Percentiles rank a stretch among this genome's conserved stretches.
These are phyloP conservation scores for Anaspis maculata DNA, from an alignment of 2,888 invertebrate genomes.

Conservation along the genomic window DNA sequence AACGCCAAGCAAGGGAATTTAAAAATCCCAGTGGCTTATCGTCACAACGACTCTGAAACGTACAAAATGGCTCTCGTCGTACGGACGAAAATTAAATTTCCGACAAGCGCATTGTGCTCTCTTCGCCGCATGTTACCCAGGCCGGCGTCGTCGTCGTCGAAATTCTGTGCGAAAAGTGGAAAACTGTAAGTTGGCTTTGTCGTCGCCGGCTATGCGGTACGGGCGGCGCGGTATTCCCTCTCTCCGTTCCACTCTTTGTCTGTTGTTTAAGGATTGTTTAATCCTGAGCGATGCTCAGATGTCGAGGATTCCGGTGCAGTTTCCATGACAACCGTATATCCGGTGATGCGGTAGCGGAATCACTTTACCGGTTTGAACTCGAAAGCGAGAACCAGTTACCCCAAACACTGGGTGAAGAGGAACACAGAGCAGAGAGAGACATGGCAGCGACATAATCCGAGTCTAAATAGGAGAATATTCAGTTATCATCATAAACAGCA, in stretches of 20 bases:
- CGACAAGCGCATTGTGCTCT: slow-evolving; percentile 10
- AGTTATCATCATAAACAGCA: too few species aligned
- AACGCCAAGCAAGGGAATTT: too few species aligned
- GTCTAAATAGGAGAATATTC: too few species aligned
- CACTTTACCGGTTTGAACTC: slow-evolving; percentile 31
- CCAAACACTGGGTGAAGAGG: slow-evolving; percentile 16
- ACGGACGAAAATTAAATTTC: slow-evolving; percentile 13
- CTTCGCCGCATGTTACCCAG: slow-evolving; percentile 15
- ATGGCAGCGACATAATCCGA: too few species aligned
- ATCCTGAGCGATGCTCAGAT: slow-evolving; percentile 33
- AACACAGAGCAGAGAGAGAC: too few species aligned
- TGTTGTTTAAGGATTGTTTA: slow-evolving; percentile 29
- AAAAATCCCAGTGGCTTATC: too few species aligned
- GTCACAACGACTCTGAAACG: too few species aligned
- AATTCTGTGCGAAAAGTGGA: slow-evolving; percentile 19
- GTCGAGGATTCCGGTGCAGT: slow-evolving; percentile 34
- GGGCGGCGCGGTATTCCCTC: too few species aligned
- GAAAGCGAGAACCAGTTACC: slow-evolving; percentile 21
- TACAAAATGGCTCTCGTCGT: too few species aligned
- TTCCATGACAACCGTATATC: slow-evolving; percentile 34
- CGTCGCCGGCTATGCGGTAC: too few species aligned
- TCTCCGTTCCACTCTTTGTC: slow-evolving; percentile 14
- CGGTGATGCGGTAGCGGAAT: slow-evolving; percentile 33
- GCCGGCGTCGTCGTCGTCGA: too few species aligned
- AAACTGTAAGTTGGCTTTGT: slow-evolving; percentile 15